A percentile compares a stretch with the other conserved stretches of the same genome.
These are phyloP conservation scores for Euspilapteryx auroguttella DNA, from an alignment of 2,888 invertebrate genomes.

Conservation along the genomic window DNA sequence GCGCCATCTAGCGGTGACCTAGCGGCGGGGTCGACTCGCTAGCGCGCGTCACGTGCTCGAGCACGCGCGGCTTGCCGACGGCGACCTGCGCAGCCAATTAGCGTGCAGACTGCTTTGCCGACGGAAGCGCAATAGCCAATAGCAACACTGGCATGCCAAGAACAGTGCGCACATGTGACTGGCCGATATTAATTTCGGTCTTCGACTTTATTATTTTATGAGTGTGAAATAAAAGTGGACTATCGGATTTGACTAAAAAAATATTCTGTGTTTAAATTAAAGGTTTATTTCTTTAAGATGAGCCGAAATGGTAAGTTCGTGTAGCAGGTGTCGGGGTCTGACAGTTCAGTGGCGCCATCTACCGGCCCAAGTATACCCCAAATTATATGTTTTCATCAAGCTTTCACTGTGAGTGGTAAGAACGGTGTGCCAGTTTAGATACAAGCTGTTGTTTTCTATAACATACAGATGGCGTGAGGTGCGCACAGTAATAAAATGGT, in stretches of 20 bases:
- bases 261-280: constrained; percentile 10
- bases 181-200: too few species aligned
- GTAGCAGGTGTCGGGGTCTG: constrained; percentile 8
- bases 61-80: constrained; percentile 20
- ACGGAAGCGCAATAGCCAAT: constrained; percentile 23
- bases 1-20: constrained; percentile 23
- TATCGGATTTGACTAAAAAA: too few species aligned
- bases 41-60: constrained; percentile 29
- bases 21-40: too few species aligned
- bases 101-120: constrained; percentile 14
- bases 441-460: too few species aligned
- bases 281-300: constrained; percentile 20
- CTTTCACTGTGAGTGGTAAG: not conserved
- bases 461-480: too few species aligned
- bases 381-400: not conserved
- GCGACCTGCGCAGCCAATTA: constrained; percentile 18
- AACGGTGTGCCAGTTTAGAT: not conserved
- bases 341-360: constrained; percentile 10
- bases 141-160: constrained; percentile 18
- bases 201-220: too few species aligned
- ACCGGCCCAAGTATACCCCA: constrained; percentile 15
- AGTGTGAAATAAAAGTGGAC: too few species aligned
- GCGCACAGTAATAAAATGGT: too few species aligned
- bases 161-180: constrained; percentile 47
- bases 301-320: constrained; percentile 32